Conservation (phyloP, 2,888 invertebrate species). For the Ophion costatus region DNA sequence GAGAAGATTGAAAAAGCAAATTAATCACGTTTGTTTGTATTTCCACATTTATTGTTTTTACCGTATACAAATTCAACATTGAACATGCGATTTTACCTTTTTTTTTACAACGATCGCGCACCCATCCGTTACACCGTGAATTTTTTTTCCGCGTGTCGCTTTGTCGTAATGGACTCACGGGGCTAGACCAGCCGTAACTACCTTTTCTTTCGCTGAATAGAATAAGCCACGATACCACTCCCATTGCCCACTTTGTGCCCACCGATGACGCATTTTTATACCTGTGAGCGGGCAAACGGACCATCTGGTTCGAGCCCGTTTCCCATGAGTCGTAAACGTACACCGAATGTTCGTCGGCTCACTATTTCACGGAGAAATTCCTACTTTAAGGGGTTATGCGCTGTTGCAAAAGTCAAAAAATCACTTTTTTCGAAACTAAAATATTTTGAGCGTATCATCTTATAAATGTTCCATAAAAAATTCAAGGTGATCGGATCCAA, state of each 20-base stretch:
- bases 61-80: constrained; percentile 8
- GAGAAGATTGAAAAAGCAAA: constrained; percentile 3
- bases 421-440: too few relatives aligned
- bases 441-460: too few relatives aligned
- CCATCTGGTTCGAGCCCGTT: background rate
- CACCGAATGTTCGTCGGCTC: background rate
- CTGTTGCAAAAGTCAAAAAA: too few relatives aligned
- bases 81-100: background rate
- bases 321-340: background rate
- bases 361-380: background rate
- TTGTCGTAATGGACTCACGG: constrained; percentile 2
- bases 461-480: too few relatives aligned
- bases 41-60: constrained; percentile 28
- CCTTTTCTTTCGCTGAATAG: background rate
- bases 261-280: constrained; percentile 16
- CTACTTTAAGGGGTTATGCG: too few relatives aligned
- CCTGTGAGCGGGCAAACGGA: background rate
- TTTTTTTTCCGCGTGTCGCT: background rate
- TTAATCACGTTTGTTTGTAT: constrained; percentile 40
- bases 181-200: background rate
- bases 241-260: background rate
- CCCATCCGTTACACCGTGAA: constrained; percentile 36
- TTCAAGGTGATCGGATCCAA: too few relatives aligned
- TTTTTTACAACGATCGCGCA: constrained; percentile 1
- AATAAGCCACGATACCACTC: background rate